phyloP scores from a whole-genome alignment of 2,888 invertebrate genomes.

The Germaria angustata region DNA sequence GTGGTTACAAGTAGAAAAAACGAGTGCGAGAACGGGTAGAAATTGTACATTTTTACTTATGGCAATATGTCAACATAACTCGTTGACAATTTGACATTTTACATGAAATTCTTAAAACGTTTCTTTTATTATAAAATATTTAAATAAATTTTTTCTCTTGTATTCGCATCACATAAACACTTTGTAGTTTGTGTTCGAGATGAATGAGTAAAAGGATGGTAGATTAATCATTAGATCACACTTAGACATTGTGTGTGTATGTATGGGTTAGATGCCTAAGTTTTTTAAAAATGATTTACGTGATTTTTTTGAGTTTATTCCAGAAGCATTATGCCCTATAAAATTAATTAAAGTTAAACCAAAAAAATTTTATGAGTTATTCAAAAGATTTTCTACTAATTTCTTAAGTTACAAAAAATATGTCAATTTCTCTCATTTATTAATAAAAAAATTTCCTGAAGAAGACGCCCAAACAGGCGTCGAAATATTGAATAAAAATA shows the following conservation, averaged over 20 bases:
- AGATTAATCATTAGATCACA: conserved; percentile 36
- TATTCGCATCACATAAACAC: conserved; percentile 13
- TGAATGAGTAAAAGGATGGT: not conserved
- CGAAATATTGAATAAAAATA: no score
- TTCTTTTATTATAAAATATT: conserved; percentile 49
- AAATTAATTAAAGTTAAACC: not conserved
- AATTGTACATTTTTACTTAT: conserved; percentile 20
- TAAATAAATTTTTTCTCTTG: conserved; percentile 41
- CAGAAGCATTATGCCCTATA: not conserved
- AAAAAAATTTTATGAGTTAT: not conserved
- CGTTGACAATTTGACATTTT: conserved; percentile 67
- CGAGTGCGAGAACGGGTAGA: not conserved
- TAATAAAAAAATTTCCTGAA: no score
- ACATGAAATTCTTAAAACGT: conserved; percentile 51
- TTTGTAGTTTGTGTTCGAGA: conserved; percentile 3
- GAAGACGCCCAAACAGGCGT: no score
- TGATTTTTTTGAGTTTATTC: not conserved
- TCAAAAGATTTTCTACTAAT: not conserved
- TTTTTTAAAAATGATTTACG: not conserved
- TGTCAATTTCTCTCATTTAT: conserved; percentile 1
- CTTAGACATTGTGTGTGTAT: not conserved
- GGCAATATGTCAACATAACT: conserved; percentile 62
- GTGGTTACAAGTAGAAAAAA: conserved; percentile 7
- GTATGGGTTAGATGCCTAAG: no score
- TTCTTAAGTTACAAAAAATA: not conserved